Evolutionary conservation across 30 jellyfish, hydroid and myxozoan species (phyloP), one percentile per base, ranked within the genome.

Genomic region (Catostylus mosaicus): DNA sequence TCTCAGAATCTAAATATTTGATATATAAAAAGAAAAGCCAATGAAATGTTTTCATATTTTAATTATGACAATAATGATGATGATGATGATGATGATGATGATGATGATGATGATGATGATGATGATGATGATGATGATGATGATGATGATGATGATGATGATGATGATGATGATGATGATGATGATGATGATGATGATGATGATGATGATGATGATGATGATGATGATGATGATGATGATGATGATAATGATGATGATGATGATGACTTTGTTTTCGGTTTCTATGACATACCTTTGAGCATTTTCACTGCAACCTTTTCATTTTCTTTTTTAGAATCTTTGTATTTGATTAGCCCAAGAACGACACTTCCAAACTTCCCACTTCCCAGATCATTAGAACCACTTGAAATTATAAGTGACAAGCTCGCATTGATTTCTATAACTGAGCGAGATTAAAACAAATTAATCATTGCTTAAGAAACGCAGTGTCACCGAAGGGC

Each of bases 271-370:
- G n/a, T n/a, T n/a, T n/a, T n/a, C n/a, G n/a, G n/a, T n/a, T n/a
- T n/a, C n/a, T n/a, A n/a, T n/a, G n/a, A n/a, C n/a, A n/a, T 33
- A 74, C 85, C 75, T 46, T 74, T 74, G 35, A 74, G 85, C 73
- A 74, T 74, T 51, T 74, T 74, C 46, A 74, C 85, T 3, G 85
- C 85, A 37, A 52, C 85, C 23, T 51, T 19, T 52, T 34, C 34
- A 10, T 30, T 34, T 59, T 51, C 43, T 0, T 26, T 36, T 6
- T 35, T 29, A 6, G 38, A n/a, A 36, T 68, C 16, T 26, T 51
- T 35, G n/a, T 63, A 33, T 4, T 7, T 50, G 61, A 52, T 18
- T 11, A 18, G 30, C 14, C 85, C 85, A 19, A 74, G 71, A 20
- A 35, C 5, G 31, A 74, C 85, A 4, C 37, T 23, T 18, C 85